A percentile compares a stretch with the other conserved stretches of the same genome.
Conservation (phyloP, 2,888 invertebrate species). For the Aphodius sticticus region DNA sequence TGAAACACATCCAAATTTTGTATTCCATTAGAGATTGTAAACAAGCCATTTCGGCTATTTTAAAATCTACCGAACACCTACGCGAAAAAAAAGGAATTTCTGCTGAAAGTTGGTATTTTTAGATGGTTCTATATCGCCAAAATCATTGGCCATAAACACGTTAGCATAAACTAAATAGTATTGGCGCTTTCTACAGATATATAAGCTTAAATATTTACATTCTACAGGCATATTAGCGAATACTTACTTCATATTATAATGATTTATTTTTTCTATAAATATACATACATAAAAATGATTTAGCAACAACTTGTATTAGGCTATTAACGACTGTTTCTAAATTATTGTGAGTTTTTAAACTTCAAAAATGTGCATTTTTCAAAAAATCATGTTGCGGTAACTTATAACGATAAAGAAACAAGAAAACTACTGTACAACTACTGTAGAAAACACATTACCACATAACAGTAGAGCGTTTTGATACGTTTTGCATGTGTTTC, state of each 20-base stretch:
- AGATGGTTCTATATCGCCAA: not conserved
- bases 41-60: not conserved
- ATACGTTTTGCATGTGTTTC: too few relatives aligned
- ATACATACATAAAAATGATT: not conserved
- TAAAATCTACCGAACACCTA: not conserved
- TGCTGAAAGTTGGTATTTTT: not conserved
- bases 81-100: not conserved
- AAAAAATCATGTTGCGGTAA: too few relatives aligned
- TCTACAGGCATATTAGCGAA: not conserved
- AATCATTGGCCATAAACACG: not conserved
- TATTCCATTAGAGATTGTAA: not conserved
- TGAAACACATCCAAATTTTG: not conserved
- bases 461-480: too few relatives aligned
- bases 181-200: not conserved
- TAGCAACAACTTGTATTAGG: not conserved
- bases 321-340: too few relatives aligned
- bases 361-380: too few relatives aligned
- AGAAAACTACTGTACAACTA: too few relatives aligned
- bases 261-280: not conserved
- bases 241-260: not conserved
- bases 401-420: too few relatives aligned
- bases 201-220: not conserved
- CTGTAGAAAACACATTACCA: too few relatives aligned
- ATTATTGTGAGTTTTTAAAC: too few relatives aligned
- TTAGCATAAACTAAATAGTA: not conserved